Conservation (phyloP, 2,797 vertebrate species). For the Pristis pectinata region DNA sequence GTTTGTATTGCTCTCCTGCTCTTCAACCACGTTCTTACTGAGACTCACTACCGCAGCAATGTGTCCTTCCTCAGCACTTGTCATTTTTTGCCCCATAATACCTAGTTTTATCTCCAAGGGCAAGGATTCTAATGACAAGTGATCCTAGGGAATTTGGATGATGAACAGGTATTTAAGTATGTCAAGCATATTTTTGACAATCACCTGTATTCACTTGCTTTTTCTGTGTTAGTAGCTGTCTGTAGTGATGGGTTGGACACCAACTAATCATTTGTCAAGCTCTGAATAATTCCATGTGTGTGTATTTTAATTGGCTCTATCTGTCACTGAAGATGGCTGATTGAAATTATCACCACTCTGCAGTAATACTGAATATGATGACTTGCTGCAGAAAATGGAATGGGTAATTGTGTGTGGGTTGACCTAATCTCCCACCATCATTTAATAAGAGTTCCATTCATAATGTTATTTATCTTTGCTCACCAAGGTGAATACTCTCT, state of each 20-base stretch:
- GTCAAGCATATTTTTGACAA: neutral
- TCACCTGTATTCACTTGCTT: neutral
- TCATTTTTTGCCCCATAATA: neutral
- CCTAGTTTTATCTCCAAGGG: neutral
- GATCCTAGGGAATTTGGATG: neutral
- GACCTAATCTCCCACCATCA: neutral
- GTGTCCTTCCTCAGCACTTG: too few relatives aligned
- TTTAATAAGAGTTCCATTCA: neutral
- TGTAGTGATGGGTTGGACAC: neutral
- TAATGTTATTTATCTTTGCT: neutral
- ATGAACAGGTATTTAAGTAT: neutral
- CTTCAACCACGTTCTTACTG: too few relatives aligned
- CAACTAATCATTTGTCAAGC: neutral
- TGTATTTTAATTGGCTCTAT: neutral
- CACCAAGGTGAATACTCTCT: neutral
- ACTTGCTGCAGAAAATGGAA: neutral
- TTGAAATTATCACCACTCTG: neutral
- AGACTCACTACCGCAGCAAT: too few relatives aligned
- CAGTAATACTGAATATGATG: neutral
- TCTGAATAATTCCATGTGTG: neutral
- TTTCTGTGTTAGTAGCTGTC: neutral
- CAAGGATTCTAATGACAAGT: neutral
- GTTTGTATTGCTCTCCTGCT: too few relatives aligned
- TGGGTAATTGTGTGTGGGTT: neutral
- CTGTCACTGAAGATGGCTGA: neutral